These are phyloP conservation scores for Hermaeophaga mercurialis DNA, from an alignment of 2,888 invertebrate genomes.

Conservation along the genomic window DNA sequence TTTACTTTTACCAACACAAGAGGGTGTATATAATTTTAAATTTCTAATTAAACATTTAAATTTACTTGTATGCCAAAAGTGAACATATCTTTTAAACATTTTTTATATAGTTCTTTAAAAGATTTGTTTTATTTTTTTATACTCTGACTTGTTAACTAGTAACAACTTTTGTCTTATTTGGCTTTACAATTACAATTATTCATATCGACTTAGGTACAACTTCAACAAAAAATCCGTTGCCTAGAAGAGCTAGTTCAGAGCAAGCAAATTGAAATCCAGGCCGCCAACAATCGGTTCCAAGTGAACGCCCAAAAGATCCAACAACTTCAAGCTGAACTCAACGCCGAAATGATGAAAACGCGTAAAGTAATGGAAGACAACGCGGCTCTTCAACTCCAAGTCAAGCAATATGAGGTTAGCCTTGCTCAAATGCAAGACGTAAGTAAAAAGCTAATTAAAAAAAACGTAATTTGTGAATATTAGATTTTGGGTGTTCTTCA, in stretches of 20 bases:
- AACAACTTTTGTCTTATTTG: no score
- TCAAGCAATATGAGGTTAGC: constrained; percentile 69
- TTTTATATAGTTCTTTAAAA: no score
- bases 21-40: no score
- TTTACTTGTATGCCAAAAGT: no score
- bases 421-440: constrained; percentile 66
- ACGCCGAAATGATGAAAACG: constrained; percentile 60
- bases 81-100: no score
- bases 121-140: no score
- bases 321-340: constrained; percentile 67
- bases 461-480: neutral
- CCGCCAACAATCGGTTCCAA: constrained; percentile 66
- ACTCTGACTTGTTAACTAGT: no score
- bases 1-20: no score
- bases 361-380: constrained; percentile 63
- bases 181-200: neutral
- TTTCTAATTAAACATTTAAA: no score
- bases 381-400: constrained; percentile 64
- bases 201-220: constrained; percentile 50
- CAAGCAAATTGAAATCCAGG: constrained; percentile 65
- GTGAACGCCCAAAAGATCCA: constrained; percentile 64
- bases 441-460: constrained; percentile 17
- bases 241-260: constrained; percentile 63
- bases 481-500: constrained; percentile 26
- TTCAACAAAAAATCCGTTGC: constrained; percentile 60